Evolutionary conservation across 2,113 vertebrate genomes (phyloP), one percentile per base, ranked within the genome.

Genomic region (Heliornis fulica): DNA sequence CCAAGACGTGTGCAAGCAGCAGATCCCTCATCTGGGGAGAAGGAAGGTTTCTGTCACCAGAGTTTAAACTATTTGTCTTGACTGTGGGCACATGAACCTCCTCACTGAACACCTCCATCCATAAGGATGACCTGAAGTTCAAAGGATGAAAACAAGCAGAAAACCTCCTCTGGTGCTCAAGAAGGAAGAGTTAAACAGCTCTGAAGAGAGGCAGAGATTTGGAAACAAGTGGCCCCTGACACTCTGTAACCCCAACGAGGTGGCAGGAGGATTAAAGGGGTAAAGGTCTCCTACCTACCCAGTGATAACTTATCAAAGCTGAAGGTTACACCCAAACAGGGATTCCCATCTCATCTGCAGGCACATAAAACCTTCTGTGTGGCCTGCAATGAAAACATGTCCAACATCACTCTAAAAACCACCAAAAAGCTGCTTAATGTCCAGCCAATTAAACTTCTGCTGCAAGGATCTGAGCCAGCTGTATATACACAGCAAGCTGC

Each of bases 1-100:
- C 64, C 16, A 36, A 64, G 36, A 26, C 16, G 22, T 71, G 31
- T 41, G 32, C 50, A 51, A 50, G 57, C 40, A 60, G 46, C 15
- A 0, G 3, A 22, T 50, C 0, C 1, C 20, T 36, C 11, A 22
- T 19, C 51, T 22, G 20, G 12, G 32, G 32, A 41, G 34, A 48
- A 15, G 38, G 40, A 57, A 13, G 2, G 11, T 6, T 45, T 78
- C 34, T n/a, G 46, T 13, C 65, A 57, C 15, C 8, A 19, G 9
- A 10, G 9, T 86, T 60, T 46, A 7, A 34, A 22, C 5, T 8
- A 28, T 41, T 75, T 54, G 13, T 50, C 61, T 46, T 32, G 34
- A 28, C 26, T 36, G 46, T 1, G 2, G 31, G 13, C 15, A 63
- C 15, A 22, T 13, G 64, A 65, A 10, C 61, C 40, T 61, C 23